Evolutionary conservation across 2,113 vertebrate species (phyloP).

Genomic region (Xyliphius kryptos): DNA sequence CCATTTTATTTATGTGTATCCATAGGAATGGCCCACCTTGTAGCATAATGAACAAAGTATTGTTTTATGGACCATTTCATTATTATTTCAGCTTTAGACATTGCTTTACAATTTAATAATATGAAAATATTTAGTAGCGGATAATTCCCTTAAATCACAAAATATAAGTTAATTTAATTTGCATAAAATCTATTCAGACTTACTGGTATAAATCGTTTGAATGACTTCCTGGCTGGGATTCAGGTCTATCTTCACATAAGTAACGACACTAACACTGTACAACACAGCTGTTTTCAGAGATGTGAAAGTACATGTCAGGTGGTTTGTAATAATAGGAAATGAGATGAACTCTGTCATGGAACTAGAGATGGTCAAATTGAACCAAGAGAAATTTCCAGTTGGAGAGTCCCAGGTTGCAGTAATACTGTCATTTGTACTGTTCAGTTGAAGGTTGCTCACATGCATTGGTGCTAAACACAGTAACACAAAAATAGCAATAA

Average conservation of each 20-base stretch:
- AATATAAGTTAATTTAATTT: neutral
- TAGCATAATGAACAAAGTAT: too few species aligned
- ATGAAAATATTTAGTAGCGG: neutral
- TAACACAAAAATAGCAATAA: neutral
- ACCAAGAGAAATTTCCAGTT: neutral
- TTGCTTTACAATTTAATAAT: neutral
- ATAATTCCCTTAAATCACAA: neutral
- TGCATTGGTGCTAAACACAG: neutral
- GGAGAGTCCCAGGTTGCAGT: neutral
- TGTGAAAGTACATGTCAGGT: neutral
- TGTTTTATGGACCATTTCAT: neutral
- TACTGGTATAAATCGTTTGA: neutral
- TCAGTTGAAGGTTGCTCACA: neutral
- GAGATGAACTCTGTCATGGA: neutral
- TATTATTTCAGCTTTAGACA: neutral
- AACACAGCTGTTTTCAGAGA: neutral
- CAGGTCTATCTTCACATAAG: neutral
- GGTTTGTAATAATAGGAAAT: fast-evolving
- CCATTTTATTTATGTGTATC: too few species aligned
- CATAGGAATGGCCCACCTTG: too few species aligned
- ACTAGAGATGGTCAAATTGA: neutral
- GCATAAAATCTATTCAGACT: slow-evolving; percentile 3
- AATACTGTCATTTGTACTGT: neutral
- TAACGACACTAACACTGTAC: neutral
- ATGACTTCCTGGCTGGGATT: fast-evolving